phyloP scores from a whole-genome alignment of 2,888 invertebrate species.

The Thera britannica region DNA sequence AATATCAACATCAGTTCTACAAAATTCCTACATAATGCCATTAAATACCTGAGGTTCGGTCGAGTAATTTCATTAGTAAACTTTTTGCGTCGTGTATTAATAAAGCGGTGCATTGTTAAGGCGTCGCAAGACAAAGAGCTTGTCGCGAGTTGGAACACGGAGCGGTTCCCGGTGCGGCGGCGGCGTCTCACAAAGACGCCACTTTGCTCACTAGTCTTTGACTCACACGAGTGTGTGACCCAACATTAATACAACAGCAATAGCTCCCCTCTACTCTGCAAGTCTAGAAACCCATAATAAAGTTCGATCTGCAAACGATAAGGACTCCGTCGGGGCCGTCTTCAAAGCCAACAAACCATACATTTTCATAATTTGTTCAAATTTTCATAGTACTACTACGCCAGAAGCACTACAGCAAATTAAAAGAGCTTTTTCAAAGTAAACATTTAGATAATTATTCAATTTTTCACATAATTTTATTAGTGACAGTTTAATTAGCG shows the following conservation, averaged over 20 bases:
- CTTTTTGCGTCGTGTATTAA: constrained; percentile 44
- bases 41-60: constrained; percentile 26
- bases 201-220: constrained; percentile 79
- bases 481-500: constrained; percentile 84
- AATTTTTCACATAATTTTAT: constrained; percentile 83
- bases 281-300: constrained; percentile 32
- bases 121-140: constrained; percentile 74
- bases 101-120: constrained; percentile 58
- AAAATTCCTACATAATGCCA: no score
- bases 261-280: constrained; percentile 52
- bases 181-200: constrained; percentile 71
- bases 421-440: constrained; percentile 61
- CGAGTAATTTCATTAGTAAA: constrained; percentile 48
- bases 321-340: constrained; percentile 8
- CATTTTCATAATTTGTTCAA: constrained; percentile 22
- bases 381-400: constrained; percentile 16
- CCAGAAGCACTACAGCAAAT: constrained; percentile 39
- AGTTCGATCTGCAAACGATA: constrained; percentile 31
- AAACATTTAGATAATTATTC: constrained; percentile 70
- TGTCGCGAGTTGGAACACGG: constrained; percentile 63
- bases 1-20: no score
- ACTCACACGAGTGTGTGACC: constrained; percentile 73
- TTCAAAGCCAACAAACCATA: constrained; percentile 27
- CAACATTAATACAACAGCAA: constrained; percentile 79
- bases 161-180: constrained; percentile 55